Evolutionary conservation across 1,140 invertebrate species (phyloP), one percentile per base, ranked within the genome.

Genomic region (Zaprionus kolodkinae): DNA sequence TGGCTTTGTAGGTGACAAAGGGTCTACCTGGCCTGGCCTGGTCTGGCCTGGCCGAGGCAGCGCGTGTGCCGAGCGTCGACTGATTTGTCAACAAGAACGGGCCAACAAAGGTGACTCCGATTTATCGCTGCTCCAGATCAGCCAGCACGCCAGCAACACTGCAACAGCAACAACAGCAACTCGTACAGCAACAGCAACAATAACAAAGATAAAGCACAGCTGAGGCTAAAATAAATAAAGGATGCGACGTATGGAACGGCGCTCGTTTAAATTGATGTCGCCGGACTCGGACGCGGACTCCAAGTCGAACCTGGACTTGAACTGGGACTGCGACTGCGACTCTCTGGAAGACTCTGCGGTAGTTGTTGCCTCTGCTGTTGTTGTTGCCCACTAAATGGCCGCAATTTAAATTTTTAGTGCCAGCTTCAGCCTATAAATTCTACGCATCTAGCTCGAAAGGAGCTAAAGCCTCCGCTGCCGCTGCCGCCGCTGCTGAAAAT

Each of bases 71-170:
- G 81, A 71, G 17, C 84, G 77, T 79, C 84, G 79, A 87, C 84
- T 87, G 84, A 87, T 87, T 87, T 87, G 84, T 87, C 84, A 87
- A 87, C 84, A 87, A 84, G 73, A 60, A 60, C 69, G 76, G 85
- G 74, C 73, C 84, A 87, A 88, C 84, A 87, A 88, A 87, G 83
- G 84, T 86, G 79, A 62, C 72, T 69, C 38, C 62, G 63, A 81
- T 81, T 88, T 88, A 88, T 88, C 85, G 84, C 84, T 88, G 84
- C 85, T 88, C 84, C 85, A 88, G 84, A 88, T 88, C 84, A 84
- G 78, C 72, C 83, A 88, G 50, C 73, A 68, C 15, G 45, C 38
- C 69, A 45, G 38, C 38, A 40, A 40, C 38, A 40, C 21, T n/a
- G 13, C 36, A 38, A 5, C 38, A 40, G 78, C 54, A 72, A 61